Conservation (phyloP, 2,113 vertebrate genomes). For the Glaucomys volans region DNA sequence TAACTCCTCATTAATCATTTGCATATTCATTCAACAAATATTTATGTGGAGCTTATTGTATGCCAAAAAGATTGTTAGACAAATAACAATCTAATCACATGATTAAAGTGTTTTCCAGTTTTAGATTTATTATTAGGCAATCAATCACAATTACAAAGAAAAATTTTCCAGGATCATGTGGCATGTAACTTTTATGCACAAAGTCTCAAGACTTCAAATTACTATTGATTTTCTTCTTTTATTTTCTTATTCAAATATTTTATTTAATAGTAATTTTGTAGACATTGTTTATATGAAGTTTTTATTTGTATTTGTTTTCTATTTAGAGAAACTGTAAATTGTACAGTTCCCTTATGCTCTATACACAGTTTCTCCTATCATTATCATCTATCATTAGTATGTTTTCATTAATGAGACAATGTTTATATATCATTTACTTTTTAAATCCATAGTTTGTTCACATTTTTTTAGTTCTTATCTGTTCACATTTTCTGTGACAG, state of each 20-base stretch:
- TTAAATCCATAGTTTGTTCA: not conserved
- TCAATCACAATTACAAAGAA: not conserved
- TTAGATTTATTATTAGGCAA: not conserved
- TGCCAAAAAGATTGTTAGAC: not conserved
- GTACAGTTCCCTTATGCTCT: no score
- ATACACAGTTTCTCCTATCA: not conserved
- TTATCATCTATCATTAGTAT: not conserved
- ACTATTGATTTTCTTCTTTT: not conserved
- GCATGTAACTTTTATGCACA: not conserved
- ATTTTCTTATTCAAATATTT: not conserved
- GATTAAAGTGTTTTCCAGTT: not conserved
- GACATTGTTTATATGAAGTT: not conserved
- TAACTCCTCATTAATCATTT: not conserved
- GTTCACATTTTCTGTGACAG: not conserved
- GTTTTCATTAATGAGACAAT: not conserved
- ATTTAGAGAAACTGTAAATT: not conserved
- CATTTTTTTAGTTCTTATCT: not conserved
- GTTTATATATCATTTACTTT: not conserved
- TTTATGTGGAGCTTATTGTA: not conserved
- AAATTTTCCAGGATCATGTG: not conserved
- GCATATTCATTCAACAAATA: not conserved
- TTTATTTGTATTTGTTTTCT: not conserved
- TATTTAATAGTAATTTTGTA: not conserved
- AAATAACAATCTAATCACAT: not conserved
- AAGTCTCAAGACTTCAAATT: not conserved